phyloP scores from a whole-genome alignment of 37 sponge, comb jelly and placozoan genomes.

The Amphimedon queenslandica region DNA sequence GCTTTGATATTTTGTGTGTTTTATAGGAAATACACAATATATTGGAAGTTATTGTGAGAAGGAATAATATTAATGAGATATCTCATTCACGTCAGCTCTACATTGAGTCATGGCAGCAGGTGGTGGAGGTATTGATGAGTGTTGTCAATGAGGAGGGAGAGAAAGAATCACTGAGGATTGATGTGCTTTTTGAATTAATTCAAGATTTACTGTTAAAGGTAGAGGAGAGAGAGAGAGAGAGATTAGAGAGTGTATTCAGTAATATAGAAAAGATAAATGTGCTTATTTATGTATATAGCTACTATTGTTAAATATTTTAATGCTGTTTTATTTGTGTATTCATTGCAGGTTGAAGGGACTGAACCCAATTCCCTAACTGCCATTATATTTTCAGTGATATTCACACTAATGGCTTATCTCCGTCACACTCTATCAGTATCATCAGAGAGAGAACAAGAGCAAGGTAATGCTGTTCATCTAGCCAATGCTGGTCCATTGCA shows the following conservation, averaged over 20 bases:
- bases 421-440: conserved; percentile 10
- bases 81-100: conserved; percentile 32
- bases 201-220: conserved; percentile 83
- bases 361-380: conserved; percentile 30
- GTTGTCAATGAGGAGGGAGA: conserved; percentile 50
- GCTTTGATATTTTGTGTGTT: too few species aligned
- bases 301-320: too few species aligned
- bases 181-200: conserved; percentile 75
- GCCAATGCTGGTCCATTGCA: conserved; percentile 55
- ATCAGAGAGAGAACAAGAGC: not conserved
- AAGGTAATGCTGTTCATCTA: not conserved
- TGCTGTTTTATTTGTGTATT: conserved; percentile 16
- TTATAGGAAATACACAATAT: conserved; percentile 83
- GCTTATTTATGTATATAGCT: too few species aligned
- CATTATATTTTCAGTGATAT: conserved; percentile 47
- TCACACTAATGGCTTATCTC: conserved; percentile 73
- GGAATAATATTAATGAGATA: conserved; percentile 58
- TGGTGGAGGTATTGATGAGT: conserved; percentile 85
- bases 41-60: conserved; percentile 61
- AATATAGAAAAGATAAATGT: too few species aligned
- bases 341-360: conserved; percentile 26
- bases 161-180: conserved; percentile 39
- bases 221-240: too few species aligned
- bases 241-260: too few species aligned
- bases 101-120: conserved; percentile 82